Base-by-base conservation (phyloP, 2,797 vertebrate species). In the Gadopsis marmoratus region DNA sequence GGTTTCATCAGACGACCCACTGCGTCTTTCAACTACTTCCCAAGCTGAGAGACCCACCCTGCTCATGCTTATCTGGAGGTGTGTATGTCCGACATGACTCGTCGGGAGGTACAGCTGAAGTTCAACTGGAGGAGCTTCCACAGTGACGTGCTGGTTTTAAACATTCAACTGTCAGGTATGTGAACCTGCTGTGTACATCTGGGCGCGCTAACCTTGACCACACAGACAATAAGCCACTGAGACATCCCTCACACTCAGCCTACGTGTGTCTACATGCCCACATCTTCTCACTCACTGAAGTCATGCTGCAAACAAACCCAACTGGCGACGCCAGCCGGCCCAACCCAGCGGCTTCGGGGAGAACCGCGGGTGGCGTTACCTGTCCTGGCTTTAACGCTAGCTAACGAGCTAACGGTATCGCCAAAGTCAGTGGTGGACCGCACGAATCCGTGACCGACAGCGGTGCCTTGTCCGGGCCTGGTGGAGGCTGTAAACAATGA, bases 361-460 rank as follows among this genome's bases (percentile, higher is more conserved):
- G 76, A 81, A 86, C 76, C 64, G n/a, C 21, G 31, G 35, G 37
- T 1, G 33, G 29, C 29, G 54, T 76, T 86, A 92, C 89, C 91
- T 90, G 89, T 82, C 66, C 83, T 0, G 58, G 64, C 79, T 79
- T 72, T 4, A 66, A 53, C 63, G 33, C 75, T 82, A 90, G 91
- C 93, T 86, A 78, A 72, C 70, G 19, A 70, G 91, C 91, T 93
- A 94, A 91, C 82, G 72, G 86, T 83, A 48, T 82, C 87, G 74
- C 74, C 70, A 48, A 82, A 82, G 81, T 71, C 79, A 71, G 56
- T 2, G 67, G 53, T 3, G 76, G 43, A 79, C 56, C 73, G 7
- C 16, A 54, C 37, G 17, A 8, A 51, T 21, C 21, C 43, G 0
- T 1, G 26, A 31, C 54, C 47, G 6, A 31, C 66, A 7, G 70